Conservation (phyloP, 2,797 vertebrate species). For the Sebastiscus tertius region DNA sequence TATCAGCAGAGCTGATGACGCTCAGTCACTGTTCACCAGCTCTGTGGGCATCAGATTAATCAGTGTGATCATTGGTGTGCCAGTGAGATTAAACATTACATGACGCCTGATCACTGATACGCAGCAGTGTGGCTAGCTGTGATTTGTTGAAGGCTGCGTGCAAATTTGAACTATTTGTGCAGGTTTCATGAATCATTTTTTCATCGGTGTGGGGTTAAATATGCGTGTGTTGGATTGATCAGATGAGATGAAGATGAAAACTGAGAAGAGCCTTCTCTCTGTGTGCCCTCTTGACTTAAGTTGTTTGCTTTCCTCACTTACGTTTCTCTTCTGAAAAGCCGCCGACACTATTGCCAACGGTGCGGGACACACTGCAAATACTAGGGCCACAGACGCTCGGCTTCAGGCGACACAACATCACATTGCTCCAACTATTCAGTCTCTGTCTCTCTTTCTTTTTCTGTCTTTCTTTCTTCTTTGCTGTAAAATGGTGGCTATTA, state of each 20-base stretch:
- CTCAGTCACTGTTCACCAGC: background rate
- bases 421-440: background rate
- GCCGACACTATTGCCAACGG: no score
- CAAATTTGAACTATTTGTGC: background rate
- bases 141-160: background rate
- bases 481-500: background rate
- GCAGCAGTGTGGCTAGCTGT: background rate
- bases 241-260: no score
- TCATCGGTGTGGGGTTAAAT: no score
- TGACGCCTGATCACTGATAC: background rate
- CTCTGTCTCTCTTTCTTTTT: background rate
- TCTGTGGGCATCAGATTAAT: slow-evolving; percentile 23
- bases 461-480: background rate
- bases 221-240: no score
- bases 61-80: background rate
- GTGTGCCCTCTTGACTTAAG: no score
- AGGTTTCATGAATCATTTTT: background rate
- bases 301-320: no score
- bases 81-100: background rate
- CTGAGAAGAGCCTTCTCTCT: no score
- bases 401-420: background rate
- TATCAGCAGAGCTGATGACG: background rate
- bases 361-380: no score
- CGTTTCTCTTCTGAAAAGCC: no score
- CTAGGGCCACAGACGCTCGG: no score